Evolutionary conservation across 1,140 invertebrate genomes (phyloP).

Genomic region (Galleria mellonella): DNA sequence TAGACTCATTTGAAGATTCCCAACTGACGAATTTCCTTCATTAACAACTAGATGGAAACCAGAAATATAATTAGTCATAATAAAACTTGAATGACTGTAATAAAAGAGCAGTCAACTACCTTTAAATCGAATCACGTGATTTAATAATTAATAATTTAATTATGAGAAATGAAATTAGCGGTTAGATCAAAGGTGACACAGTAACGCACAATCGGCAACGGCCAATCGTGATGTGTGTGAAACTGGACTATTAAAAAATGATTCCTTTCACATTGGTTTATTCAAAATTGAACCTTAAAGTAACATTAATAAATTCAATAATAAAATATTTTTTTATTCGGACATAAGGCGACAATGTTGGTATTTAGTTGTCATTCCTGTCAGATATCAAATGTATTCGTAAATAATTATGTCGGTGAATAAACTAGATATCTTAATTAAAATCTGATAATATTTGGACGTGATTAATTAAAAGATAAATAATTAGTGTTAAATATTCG

Average conservation of each 20-base stretch:
- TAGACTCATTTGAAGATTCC: no score
- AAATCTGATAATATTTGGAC: no score
- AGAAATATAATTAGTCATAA: neutral
- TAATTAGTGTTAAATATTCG: no score
- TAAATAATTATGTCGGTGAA: no score
- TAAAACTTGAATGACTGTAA: neutral
- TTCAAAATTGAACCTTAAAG: neutral
- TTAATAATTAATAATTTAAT: conserved; percentile 6
- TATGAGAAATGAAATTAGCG: conserved; percentile 4
- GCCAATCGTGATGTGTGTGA: neutral
- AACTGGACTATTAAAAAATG: neutral
- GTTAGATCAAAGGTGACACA: conserved; percentile 1
- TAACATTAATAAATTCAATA: neutral
- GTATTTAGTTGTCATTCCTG: no score
- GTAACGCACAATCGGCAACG: neutral
- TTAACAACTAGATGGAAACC: conserved; percentile 2
- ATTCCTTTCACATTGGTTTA: no score
- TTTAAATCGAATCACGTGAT: conserved; percentile 3
- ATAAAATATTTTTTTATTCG: no score
- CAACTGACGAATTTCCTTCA: neutral
- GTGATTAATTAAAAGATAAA: no score
- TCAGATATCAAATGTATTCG: no score
- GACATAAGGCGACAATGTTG: no score
- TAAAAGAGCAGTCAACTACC: conserved; percentile 5
- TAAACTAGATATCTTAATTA: no score